Evolutionary conservation across 2,797 vertebrate species (phyloP).

Genomic region (Vireo griseus): DNA sequence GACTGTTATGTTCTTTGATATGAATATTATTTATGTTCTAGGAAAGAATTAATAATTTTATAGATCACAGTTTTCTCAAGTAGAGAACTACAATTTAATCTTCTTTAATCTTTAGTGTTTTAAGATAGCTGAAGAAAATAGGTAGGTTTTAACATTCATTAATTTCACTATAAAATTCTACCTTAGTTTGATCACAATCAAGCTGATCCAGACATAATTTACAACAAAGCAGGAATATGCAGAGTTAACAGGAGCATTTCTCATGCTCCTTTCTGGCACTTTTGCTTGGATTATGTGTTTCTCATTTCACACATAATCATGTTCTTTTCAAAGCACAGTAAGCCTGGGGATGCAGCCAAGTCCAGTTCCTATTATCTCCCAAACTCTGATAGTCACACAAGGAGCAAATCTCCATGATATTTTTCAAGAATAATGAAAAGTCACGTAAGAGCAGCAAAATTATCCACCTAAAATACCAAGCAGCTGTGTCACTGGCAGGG

Average conservation of each 20-base stretch:
- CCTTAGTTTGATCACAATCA: background rate
- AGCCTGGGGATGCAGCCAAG: background rate
- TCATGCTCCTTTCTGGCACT: background rate
- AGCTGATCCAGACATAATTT: background rate
- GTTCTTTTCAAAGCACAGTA: background rate
- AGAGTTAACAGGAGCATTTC: background rate
- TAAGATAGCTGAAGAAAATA: background rate
- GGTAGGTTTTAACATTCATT: background rate
- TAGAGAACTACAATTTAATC: background rate
- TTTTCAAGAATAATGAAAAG: constrained; percentile 20
- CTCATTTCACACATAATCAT: background rate
- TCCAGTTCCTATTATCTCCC: background rate
- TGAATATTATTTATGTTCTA: background rate
- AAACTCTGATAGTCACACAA: background rate
- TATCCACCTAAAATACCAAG: background rate
- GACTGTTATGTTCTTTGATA: background rate
- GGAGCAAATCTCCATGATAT: background rate
- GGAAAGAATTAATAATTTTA: background rate
- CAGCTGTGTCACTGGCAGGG: background rate
- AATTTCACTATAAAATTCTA: background rate
- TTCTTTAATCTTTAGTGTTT: background rate
- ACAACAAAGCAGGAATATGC: background rate
- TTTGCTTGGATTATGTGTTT: background rate
- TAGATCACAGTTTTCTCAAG: background rate
- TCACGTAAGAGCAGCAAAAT: background rate